Evolutionary conservation across 1,140 invertebrate species (phyloP).

Genomic region (Drosophila ananassae): DNA sequence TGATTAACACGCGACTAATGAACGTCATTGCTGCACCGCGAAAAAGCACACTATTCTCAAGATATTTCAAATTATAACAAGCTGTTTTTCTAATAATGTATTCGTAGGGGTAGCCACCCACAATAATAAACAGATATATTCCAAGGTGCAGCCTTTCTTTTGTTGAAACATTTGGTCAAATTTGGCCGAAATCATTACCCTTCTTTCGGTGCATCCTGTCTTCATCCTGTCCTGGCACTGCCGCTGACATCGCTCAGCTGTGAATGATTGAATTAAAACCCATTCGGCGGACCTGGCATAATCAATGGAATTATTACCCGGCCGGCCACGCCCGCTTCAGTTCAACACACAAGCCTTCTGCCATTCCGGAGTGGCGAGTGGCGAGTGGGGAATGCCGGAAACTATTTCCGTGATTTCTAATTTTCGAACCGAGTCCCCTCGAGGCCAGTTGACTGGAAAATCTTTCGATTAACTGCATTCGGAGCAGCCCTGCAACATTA

Average conservation of each 20-base stretch:
- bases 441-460: constrained; percentile 57
- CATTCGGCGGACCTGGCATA: constrained; percentile 46
- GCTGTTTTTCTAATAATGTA: too few species aligned
- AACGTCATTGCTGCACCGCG: constrained; percentile 48
- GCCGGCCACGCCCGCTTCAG: constrained; percentile 27
- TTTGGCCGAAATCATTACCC: background rate
- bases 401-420: constrained; percentile 61
- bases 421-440: constrained; percentile 35
- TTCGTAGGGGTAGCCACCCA: background rate
- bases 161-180: background rate
- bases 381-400: constrained; percentile 9
- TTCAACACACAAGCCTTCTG: constrained; percentile 45
- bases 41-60: background rate
- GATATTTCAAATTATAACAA: too few species aligned
- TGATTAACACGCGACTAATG: constrained; percentile 79
- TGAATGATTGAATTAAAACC: constrained; percentile 78
- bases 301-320: constrained; percentile 63
- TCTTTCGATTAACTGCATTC: constrained; percentile 70
- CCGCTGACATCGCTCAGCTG: constrained; percentile 42
- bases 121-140: background rate
- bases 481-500: constrained; percentile 42
- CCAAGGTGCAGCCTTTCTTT: background rate
- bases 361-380: background rate
- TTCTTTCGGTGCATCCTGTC: background rate
- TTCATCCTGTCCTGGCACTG: background rate